Evolutionary conservation across 2,797 vertebrate genomes (phyloP).

Genomic region (Hylomyscus alleni): DNA sequence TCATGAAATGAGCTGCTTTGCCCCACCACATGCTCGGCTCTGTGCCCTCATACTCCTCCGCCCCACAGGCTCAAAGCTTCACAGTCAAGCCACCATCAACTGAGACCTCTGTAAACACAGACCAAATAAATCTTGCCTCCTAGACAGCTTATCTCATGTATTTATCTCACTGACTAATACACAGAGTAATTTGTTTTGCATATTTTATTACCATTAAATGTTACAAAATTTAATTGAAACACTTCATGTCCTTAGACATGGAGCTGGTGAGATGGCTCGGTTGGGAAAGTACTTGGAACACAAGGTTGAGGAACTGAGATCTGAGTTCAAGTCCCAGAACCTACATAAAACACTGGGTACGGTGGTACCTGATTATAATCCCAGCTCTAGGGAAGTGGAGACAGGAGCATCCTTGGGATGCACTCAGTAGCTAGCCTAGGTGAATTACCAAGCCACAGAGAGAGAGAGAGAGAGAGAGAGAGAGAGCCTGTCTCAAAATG

Average conservation of each 20-base stretch:
- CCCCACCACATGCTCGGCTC: not conserved
- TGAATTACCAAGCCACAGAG: not conserved
- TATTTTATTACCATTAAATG: not conserved
- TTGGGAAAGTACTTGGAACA: not conserved
- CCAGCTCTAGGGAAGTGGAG: not conserved
- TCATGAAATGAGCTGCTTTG: not conserved
- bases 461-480: not conserved
- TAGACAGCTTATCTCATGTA: not conserved
- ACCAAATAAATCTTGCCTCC: too few relatives aligned
- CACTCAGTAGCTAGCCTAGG: too few relatives aligned
- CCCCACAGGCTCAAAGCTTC: not conserved
- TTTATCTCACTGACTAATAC: not conserved
- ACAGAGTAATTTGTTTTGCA: not conserved
- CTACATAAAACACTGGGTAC: not conserved
- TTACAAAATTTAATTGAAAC: not conserved
- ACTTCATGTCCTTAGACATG: not conserved
- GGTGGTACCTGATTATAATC: not conserved
- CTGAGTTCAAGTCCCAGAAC: not conserved
- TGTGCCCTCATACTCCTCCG: not conserved
- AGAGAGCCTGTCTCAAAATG: not conserved
- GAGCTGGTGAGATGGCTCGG: not conserved
- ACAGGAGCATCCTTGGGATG: not conserved
- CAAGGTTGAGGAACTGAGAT: not conserved
- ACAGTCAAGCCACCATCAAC: not conserved
- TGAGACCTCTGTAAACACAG: not conserved